Evolutionary conservation across 2,113 vertebrate species (phyloP), one percentile per base, ranked within the genome.

Genomic region (Myiozetetes cayanensis): DNA sequence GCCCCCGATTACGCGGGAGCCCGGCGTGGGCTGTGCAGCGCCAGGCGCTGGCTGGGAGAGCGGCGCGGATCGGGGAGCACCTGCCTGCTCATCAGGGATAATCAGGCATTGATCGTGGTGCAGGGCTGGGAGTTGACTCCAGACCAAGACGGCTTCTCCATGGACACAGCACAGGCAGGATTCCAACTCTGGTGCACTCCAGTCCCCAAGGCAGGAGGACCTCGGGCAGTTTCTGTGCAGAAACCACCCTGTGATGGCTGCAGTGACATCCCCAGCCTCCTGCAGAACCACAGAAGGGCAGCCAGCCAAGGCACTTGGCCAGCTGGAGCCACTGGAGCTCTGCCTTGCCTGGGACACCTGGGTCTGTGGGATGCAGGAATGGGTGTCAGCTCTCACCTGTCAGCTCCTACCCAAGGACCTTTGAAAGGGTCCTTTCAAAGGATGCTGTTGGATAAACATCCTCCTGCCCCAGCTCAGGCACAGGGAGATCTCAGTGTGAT

Each of bases 1-100:
- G 86, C 2, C 68, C 85, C 52, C 4, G 55, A 63, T 55, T 12
- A n/a, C 31, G 65, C 7, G 0, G 70, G 90, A 93, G 80, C 12
- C 7, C 28, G 79, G 92, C 6, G 9, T 49, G 95, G 89, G 91
- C 74, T 94, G 16, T 72, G 78, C 77, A 52, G 92, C 3, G 13
- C 89, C 68, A 68, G 56, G 7, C 2, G 1, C 47, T 10, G 82
- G 12, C 90, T 43, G 55, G 65, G 27, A 52, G 44, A 84, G 86
- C 76, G 6, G 56, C 37, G 8, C 1, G 0, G 7, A 12, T 3
- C 1, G 0, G 49, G 70, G 52, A 52, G 39, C 39, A 35, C 71
- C 33, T 4, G 9, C 0, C 0, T 8, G 83, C 12, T 80, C 59
- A 2, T 27, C 24, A 12, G 62, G 35, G 78, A 10, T 12, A 43